Evolutionary conservation across 2,888 invertebrate genomes (phyloP).

Genomic region (Melanotus villosus): DNA sequence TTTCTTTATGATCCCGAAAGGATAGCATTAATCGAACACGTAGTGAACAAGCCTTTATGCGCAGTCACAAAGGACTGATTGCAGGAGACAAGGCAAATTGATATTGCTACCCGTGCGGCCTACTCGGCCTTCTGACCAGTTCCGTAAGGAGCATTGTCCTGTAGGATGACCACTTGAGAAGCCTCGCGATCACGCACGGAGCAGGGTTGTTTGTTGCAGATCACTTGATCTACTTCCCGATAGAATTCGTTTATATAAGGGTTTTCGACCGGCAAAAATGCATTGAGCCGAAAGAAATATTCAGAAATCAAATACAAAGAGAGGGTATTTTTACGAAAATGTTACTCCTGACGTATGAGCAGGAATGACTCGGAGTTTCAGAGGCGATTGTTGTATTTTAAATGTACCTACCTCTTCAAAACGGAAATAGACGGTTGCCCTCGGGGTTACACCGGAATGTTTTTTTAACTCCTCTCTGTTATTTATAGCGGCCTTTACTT

Average conservation of each 20-base stretch:
- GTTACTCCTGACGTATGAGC: constrained; percentile 1
- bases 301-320: constrained; percentile 37
- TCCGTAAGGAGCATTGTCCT: constrained; percentile 38
- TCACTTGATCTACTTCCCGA: constrained; percentile 45
- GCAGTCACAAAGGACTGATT: constrained; percentile 47
- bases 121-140: constrained; percentile 15
- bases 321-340: constrained; percentile 9
- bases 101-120: constrained; percentile 39
- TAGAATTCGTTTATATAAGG: constrained; percentile 44
- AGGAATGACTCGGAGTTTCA: background rate
- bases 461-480: too few relatives aligned
- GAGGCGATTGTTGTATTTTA: constrained; percentile 3
- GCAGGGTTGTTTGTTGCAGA: constrained; percentile 46
- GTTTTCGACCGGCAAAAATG: constrained; percentile 40
- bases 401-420: background rate
- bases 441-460: too few relatives aligned
- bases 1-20: constrained; percentile 31
- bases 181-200: constrained; percentile 43
- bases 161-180: constrained; percentile 43
- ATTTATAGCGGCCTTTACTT: too few relatives aligned
- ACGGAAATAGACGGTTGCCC: too few relatives aligned
- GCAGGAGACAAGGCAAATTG: constrained; percentile 47
- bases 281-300: constrained; percentile 37
- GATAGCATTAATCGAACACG: constrained; percentile 36
- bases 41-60: constrained; percentile 42